Conservation (phyloP, 2,888 invertebrate species). For the Dascillus cervinus region DNA sequence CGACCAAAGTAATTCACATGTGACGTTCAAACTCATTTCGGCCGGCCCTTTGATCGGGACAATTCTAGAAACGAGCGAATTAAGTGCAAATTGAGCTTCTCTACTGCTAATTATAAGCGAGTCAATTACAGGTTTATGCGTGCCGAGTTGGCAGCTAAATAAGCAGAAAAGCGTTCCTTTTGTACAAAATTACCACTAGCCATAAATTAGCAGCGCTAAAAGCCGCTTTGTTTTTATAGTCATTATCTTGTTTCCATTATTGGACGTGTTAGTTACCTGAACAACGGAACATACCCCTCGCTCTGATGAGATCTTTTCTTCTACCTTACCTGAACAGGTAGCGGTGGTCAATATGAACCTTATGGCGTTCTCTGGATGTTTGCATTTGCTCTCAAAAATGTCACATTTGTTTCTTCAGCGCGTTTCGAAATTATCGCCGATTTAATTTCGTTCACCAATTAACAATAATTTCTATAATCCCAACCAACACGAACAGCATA, state of each 20-base stretch:
- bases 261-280: constrained; percentile 33
- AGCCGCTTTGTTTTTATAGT: constrained; percentile 35
- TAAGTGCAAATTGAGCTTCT: too few species aligned
- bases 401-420: too few species aligned
- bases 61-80: too few species aligned
- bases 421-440: too few species aligned
- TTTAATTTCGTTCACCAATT: too few species aligned
- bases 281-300: constrained; percentile 27
- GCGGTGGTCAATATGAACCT: constrained; percentile 9
- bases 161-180: constrained; percentile 31
- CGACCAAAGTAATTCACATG: too few species aligned
- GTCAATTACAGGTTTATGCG: constrained; percentile 19
- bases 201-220: constrained; percentile 31
- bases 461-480: too few species aligned
- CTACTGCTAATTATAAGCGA: constrained; percentile 21
- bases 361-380: constrained; percentile 7
- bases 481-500: too few species aligned
- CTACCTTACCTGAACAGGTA: constrained; percentile 16
- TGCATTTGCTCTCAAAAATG: too few species aligned
- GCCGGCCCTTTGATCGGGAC: too few species aligned
- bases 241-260: constrained; percentile 36
- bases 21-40: too few species aligned
- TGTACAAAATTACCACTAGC: constrained; percentile 29
- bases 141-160: constrained; percentile 27
- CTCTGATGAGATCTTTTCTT: constrained; percentile 22